Percentiles rank a stretch among this genome's conserved stretches.
phyloP scores from a whole-genome alignment of 30 jellyfish, hydroid and myxozoan genomes.

The Sanderia malayensis region DNA sequence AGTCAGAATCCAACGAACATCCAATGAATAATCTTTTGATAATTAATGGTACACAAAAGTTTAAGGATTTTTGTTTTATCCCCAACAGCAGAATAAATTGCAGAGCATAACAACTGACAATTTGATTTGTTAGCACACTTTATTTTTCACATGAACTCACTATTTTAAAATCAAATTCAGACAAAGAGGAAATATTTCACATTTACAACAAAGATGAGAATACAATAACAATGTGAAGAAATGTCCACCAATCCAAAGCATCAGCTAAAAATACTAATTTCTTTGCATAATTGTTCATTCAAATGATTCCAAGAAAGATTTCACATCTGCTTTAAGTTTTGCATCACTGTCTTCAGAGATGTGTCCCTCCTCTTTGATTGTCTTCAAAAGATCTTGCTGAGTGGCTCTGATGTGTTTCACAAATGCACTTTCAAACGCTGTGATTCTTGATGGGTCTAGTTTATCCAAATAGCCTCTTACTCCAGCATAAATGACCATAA shows the following conservation, averaged over 20 bases:
- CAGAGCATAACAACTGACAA: not conserved
- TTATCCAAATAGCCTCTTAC: conserved; percentile 96
- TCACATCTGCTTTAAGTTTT: conserved; percentile 76
- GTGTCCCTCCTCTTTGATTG: conserved; percentile 91
- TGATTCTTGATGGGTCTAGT: conserved; percentile 88
- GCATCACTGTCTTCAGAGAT: conserved; percentile 94
- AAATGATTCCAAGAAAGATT: conserved; percentile 81
- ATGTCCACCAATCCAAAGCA: not conserved
- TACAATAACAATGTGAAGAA: not conserved
- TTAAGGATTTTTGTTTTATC: no score
- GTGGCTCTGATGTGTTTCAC: conserved; percentile 79
- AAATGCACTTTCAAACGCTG: conserved; percentile 88
- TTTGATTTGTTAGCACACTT: not conserved
- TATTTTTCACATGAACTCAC: not conserved
- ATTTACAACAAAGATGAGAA: conserved; percentile 35
- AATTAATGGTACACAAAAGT: no score
- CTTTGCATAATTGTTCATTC: conserved; percentile 33
- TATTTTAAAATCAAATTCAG: not conserved
- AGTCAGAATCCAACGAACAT: no score
- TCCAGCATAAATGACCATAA: conserved; percentile 95
- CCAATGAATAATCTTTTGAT: no score
- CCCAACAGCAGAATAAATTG: not conserved
- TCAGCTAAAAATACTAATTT: not conserved
- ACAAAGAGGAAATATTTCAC: conserved; percentile 32
- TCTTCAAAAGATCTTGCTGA: conserved; percentile 69